Base-by-base conservation (phyloP, 92 coral and sea anemone genomes). In the Paramuricea clavata region DNA sequence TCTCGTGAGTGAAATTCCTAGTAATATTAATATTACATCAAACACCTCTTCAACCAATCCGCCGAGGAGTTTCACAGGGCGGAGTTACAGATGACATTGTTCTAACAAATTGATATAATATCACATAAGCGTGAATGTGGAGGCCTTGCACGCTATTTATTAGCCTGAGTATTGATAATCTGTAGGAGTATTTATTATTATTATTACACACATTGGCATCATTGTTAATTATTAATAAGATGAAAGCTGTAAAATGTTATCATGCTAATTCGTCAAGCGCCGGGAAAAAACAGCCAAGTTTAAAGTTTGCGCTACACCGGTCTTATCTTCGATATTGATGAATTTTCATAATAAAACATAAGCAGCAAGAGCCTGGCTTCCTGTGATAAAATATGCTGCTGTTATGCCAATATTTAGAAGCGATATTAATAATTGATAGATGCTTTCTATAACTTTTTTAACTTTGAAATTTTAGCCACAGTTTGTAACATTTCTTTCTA, bases 11-110 rank as follows among this genome's bases (percentile, higher is more conserved):
- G 33, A 30, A 47, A 54, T 76, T 25, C 82, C 59, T 0, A 59
- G 84, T 61, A 79, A 79, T 79, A 79, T 79, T 79, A 61, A 13
- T 56, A n/a, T n/a, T n/a, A n/a, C n/a, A n/a, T n/a, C n/a, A n/a
- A 59, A 16, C 32, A 35, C 36, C n/a, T 35, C 56, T 17, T 79
- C 47, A 79, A 43, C 84, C 84, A 79, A 79, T 79, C n/a, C 84
- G 47, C 7, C 30, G 41, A 2, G 0, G 0, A 33, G 84, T 30
- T 35, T 60, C 30, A 22, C 3, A 23, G 49, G 84, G 84, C 8
- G 84, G 49, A 59, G 84, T 61, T 79, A 52, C 74, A 25, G 57
- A 21, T 17, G 5, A 47, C 43, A 78, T 78, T 78, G 83, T 79
- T 33, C 72, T 30, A 13, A 39, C 72, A 65, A 33, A 39, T 79